Base-by-base conservation (phyloP, 2,888 invertebrate genomes). In the Tanaodytes sp. region DNA sequence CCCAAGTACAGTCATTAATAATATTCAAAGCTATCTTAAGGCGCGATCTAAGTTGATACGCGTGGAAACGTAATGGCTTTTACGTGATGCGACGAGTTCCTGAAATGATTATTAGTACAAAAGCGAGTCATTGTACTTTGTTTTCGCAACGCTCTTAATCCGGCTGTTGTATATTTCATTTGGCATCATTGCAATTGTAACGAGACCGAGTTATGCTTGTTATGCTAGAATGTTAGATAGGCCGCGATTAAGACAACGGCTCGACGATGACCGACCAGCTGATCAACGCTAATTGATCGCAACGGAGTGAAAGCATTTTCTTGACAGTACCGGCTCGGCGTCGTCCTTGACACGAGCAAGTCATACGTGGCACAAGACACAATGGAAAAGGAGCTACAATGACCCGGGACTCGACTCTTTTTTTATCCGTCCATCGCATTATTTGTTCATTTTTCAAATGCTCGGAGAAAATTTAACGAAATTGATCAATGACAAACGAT, bases 341-440 rank as follows among this genome's bases (percentile, higher is more conserved):
- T 64, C 70, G 72, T 72, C 72, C 69, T 64, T 72, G 70, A 72
- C 66, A 67, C 49, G 59, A 69, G 72, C 59, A n/a, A 54, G 42
- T 59, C 49, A 40, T 45, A 43, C 55, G 45, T 39, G 67, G 54
- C 52, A 54, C 36, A 33, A 15, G 48, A 39, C 12, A 46, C 54
- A 62, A 23, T 23, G 23, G 23, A 23, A 23, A 23, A 23, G 4
- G 23, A 23, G 8, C 23, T 5, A n/a, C n/a, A 23, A 23, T 23
- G 23, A 23, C 23, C 23, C 23, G n/a, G n/a, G n/a, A n/a, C n/a
- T n/a, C n/a, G n/a, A n/a, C n/a, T n/a, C n/a, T n/a, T n/a, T n/a
- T n/a, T n/a, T n/a, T n/a, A n/a, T n/a, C n/a, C n/a, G n/a, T n/a
- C n/a, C n/a, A n/a, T n/a, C n/a, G n/a, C n/a, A n/a, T n/a, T n/a